Conservation (phyloP, 2,888 invertebrate species). For the Beris chalybata region DNA sequence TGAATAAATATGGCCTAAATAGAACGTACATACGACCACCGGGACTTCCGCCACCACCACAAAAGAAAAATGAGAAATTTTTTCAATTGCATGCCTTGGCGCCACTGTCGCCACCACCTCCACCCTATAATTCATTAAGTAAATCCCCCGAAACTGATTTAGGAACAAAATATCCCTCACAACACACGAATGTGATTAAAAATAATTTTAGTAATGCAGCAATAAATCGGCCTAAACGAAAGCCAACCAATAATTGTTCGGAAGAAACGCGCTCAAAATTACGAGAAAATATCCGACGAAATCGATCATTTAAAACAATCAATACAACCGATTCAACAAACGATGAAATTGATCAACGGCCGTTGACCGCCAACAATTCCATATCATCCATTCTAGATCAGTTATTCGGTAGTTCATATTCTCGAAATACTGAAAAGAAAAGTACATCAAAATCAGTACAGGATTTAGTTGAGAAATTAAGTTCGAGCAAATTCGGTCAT, state of each 20-base stretch:
- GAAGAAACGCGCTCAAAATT: slow-evolving; percentile 39
- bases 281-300: slow-evolving; percentile 41
- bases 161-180: slow-evolving; percentile 27
- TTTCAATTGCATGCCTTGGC: slow-evolving; percentile 34
- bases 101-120: slow-evolving; percentile 32
- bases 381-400: slow-evolving; percentile 38
- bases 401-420: slow-evolving; percentile 18
- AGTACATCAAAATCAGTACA: slow-evolving; percentile 39
- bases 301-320: slow-evolving; percentile 42
- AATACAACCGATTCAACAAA: slow-evolving; percentile 34
- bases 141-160: slow-evolving; percentile 20
- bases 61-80: slow-evolving; percentile 32
- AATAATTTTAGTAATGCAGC: slow-evolving; percentile 32
- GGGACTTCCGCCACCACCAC: slow-evolving; percentile 35
- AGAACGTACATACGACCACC: slow-evolving; percentile 31
- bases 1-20: slow-evolving; percentile 38
- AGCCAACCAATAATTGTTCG: slow-evolving; percentile 28
- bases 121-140: slow-evolving; percentile 18
- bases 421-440: slow-evolving; percentile 23
- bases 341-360: slow-evolving; percentile 34
- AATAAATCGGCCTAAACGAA: slow-evolving; percentile 36
- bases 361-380: slow-evolving; percentile 31
- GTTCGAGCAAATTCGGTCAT: slow-evolving; percentile 30
- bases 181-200: slow-evolving; percentile 20
- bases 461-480: slow-evolving; percentile 39